Evolutionary conservation across 2,888 invertebrate species (phyloP).

Genomic region (Iphiclides podalirius): DNA sequence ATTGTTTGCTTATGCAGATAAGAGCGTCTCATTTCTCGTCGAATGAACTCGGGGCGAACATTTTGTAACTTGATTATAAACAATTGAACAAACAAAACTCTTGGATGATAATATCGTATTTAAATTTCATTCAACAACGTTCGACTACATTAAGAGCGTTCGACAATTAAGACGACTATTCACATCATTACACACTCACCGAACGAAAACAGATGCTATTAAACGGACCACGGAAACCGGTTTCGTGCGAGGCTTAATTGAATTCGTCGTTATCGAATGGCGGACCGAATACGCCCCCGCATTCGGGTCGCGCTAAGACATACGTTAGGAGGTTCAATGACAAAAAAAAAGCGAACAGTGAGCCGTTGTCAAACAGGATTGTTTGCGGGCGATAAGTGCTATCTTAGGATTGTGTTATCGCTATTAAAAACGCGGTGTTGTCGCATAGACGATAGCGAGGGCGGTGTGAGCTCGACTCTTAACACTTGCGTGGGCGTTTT

Average conservation of each 20-base stretch:
- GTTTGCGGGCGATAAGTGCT: slow-evolving; percentile 13
- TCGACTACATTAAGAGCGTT: not conserved
- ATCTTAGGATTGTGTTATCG: slow-evolving; percentile 12
- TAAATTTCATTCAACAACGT: not conserved
- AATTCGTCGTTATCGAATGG: slow-evolving; percentile 7
- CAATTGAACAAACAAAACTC: not conserved
- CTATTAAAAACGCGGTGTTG: slow-evolving; percentile 8
- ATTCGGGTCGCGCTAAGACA: slow-evolving; percentile 10
- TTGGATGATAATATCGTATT: not conserved
- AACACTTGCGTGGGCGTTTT: not conserved
- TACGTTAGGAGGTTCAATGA: slow-evolving; percentile 1
- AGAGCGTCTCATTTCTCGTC: not conserved
- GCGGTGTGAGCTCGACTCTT: slow-evolving; percentile 1
- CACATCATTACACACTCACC: too few relatives aligned
- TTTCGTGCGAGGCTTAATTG: slow-evolving; percentile 7
- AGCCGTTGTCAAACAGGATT: slow-evolving; percentile 11
- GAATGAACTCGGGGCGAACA: not conserved
- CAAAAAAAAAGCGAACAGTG: slow-evolving; percentile 4
- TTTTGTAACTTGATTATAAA: not conserved
- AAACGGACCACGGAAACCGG: slow-evolving; percentile 9
- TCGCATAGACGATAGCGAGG: not conserved
- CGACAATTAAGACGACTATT: not conserved
- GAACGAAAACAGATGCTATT: slow-evolving; percentile 4
- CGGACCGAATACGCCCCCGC: not conserved
- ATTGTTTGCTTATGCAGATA: not conserved